Evolutionary conservation across 2,888 invertebrate species (phyloP).

Genomic region (Diarsia brunnea): DNA sequence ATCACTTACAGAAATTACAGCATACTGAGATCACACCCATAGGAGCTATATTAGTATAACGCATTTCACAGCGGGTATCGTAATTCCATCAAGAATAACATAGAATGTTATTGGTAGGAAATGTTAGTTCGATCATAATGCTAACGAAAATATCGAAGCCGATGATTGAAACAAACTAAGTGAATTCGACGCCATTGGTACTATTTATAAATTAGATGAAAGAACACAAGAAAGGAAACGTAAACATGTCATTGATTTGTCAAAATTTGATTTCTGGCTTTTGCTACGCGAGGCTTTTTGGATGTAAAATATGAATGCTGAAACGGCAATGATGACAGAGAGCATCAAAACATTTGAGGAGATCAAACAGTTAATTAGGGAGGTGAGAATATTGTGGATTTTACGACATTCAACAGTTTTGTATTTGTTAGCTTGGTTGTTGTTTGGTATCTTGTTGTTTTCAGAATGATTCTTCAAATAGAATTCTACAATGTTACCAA

Average conservation of each 20-base stretch:
- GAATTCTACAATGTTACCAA: background rate
- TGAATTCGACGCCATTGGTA: slow-evolving; percentile 52
- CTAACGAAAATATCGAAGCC: slow-evolving; percentile 68
- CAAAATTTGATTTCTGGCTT: slow-evolving; percentile 46
- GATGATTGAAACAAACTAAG: slow-evolving; percentile 67
- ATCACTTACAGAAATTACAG: slow-evolving; percentile 68
- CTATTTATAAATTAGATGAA: slow-evolving; percentile 64
- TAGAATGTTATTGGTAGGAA: slow-evolving; percentile 76
- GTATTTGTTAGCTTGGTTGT: too few relatives aligned
- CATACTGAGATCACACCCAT: slow-evolving; percentile 80
- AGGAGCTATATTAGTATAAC: slow-evolving; percentile 79
- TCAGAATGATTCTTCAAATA: slow-evolving; percentile 2
- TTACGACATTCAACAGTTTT: background rate
- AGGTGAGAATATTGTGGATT: slow-evolving; percentile 34
- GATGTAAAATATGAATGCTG: slow-evolving; percentile 27
- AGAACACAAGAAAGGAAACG: slow-evolving; percentile 48
- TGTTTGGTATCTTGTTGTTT: slow-evolving; percentile 5
- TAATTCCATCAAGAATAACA: slow-evolving; percentile 79
- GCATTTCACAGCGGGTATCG: slow-evolving; percentile 80
- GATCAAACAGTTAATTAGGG: slow-evolving; percentile 56
- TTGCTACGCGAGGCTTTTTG: slow-evolving; percentile 22
- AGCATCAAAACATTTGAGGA: slow-evolving; percentile 46
- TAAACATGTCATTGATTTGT: slow-evolving; percentile 54
- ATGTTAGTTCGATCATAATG: slow-evolving; percentile 72
- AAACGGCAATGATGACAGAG: slow-evolving; percentile 48